These are phyloP conservation scores for Chrysomela aeneicollis DNA, from an alignment of 2,888 invertebrate genomes.

Conservation along the genomic window DNA sequence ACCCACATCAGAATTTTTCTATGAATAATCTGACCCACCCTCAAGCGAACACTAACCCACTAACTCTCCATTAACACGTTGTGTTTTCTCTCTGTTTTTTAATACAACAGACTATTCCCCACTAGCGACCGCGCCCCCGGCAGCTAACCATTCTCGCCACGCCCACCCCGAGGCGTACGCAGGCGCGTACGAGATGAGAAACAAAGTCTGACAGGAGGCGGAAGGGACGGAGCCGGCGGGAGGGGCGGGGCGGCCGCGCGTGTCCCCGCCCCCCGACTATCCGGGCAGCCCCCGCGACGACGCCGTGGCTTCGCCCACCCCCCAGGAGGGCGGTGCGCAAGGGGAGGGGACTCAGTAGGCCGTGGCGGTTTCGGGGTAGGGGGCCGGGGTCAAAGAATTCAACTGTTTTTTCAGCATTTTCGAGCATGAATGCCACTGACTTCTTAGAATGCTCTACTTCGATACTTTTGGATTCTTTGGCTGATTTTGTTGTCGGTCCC, in stretches of 20 bases:
- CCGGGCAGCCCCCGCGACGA: slow-evolving; percentile 58
- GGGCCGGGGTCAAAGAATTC: too few species aligned
- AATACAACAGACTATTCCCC: slow-evolving; percentile 56
- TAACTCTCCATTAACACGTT: slow-evolving; percentile 36
- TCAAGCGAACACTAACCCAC: slow-evolving; percentile 25
- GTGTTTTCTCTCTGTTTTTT: slow-evolving; percentile 34
- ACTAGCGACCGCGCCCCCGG: slow-evolving; percentile 62
- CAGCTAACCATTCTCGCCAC: slow-evolving; percentile 54
- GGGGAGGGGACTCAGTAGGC: neutral
- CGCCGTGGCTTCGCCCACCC: slow-evolving; percentile 32
- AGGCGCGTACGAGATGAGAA: slow-evolving; percentile 81
- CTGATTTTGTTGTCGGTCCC: neutral
- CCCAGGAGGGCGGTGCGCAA: too few species aligned
- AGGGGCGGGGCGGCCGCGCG: slow-evolving; percentile 36
- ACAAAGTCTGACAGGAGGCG: slow-evolving; percentile 71
- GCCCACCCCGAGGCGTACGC: slow-evolving; percentile 73
- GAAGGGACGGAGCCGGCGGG: slow-evolving; percentile 32
- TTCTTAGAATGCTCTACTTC: too few species aligned
- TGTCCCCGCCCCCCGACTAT: slow-evolving; percentile 61
- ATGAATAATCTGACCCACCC: neutral
- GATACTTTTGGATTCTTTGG: neutral
- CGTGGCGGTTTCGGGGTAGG: neutral
- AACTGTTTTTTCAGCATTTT: slow-evolving; percentile 8
- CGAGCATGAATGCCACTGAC: too few species aligned
- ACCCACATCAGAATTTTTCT: too few species aligned